Conservation (phyloP, 92 coral and sea anemone genomes). For the Metridium senile region DNA sequence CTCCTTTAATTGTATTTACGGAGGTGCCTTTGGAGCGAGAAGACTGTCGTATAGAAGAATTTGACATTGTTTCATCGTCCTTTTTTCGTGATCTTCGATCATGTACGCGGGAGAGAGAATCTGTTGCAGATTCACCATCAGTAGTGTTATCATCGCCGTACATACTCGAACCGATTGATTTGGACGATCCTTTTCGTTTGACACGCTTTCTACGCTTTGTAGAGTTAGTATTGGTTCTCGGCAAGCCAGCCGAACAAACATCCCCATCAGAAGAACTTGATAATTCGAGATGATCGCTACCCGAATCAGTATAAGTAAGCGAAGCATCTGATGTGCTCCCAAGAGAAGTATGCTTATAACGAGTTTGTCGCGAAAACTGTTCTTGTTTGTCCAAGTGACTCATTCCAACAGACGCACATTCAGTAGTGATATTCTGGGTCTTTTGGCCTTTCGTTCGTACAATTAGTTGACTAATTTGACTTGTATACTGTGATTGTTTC, state of each 20-base stretch:
- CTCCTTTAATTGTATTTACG: slow-evolving; percentile 54
- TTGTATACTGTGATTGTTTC: slow-evolving; percentile 20
- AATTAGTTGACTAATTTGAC: slow-evolving; percentile 2
- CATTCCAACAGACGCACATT: slow-evolving; percentile 36
- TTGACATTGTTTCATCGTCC: slow-evolving; percentile 31
- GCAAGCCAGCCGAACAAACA: slow-evolving; percentile 60
- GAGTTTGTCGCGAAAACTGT: slow-evolving; percentile 44
- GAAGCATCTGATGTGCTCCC: slow-evolving; percentile 20
- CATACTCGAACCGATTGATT: slow-evolving; percentile 84
- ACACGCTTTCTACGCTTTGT: slow-evolving; percentile 83
- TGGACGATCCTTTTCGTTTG: slow-evolving; percentile 75
- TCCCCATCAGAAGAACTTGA: slow-evolving; percentile 72
- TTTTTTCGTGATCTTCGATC: slow-evolving; percentile 32
- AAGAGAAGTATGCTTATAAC: slow-evolving; percentile 20
- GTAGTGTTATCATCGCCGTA: slow-evolving; percentile 89
- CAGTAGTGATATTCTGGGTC: slow-evolving; percentile 43
- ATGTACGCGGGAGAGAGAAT: slow-evolving; percentile 40
- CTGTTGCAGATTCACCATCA: slow-evolving; percentile 71
- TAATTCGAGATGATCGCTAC: slow-evolving; percentile 41
- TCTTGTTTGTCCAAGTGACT: slow-evolving; percentile 42
- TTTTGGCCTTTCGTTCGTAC: slow-evolving; percentile 36
- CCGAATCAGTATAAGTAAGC: slow-evolving; percentile 68
- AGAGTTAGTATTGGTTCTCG: slow-evolving; percentile 47
- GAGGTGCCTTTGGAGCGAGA: slow-evolving; percentile 37
- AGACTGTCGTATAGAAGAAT: slow-evolving; percentile 20